Evolutionary conservation across 2,797 vertebrate species (phyloP), one percentile per base, ranked within the genome.

Genomic region (Semaprochilodus insignis): DNA sequence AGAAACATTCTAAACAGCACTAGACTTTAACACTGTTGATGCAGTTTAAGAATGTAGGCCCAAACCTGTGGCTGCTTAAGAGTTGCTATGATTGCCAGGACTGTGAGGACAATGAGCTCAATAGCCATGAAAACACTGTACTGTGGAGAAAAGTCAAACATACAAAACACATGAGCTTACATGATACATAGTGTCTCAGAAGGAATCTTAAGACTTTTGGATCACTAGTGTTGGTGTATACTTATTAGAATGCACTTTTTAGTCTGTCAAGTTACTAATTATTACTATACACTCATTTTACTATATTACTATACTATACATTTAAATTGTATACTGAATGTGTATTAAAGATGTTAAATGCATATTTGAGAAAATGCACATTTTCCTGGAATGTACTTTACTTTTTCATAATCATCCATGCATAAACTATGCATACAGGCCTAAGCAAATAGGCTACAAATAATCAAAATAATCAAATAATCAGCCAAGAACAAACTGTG

Each of bases 71-170:
- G 74, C 25, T 83, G 69, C 44, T 19, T 14, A 21, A 83, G 25
- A 51, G 78, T 83, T 40, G 77, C 62, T 74, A 83, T 51, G 77
- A 83, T 63, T 15, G 82, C 66, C 76, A 83, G 54, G 23, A 72
- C 36, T 52, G 69, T 44, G 54, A 83, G 60, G 15, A 55, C 60
- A 34, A 74, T 59, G 57, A 79, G 52, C 77, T 78, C 71, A 36
- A 83, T 69, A 13, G 11, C 16, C 60, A 74, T 79, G 62, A 83
- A 83, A 34, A 74, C 60, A 60, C 70, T 83, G 70, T 83, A 83
- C 82, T 83, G 70, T 79, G 62, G 54, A 74, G 70, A 52, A 63
- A 78, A 69, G 48, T 8, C 16, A 54, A 72, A 63, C 51, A 34
- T 27, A 72, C n/a, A 73, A 54, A 31, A 59, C 19, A 21, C n/a